A percentile compares a stretch with the other conserved stretches of the same genome.
phyloP scores from a whole-genome alignment of 2,113 vertebrate species.

The Neolamprologus brichardi region DNA sequence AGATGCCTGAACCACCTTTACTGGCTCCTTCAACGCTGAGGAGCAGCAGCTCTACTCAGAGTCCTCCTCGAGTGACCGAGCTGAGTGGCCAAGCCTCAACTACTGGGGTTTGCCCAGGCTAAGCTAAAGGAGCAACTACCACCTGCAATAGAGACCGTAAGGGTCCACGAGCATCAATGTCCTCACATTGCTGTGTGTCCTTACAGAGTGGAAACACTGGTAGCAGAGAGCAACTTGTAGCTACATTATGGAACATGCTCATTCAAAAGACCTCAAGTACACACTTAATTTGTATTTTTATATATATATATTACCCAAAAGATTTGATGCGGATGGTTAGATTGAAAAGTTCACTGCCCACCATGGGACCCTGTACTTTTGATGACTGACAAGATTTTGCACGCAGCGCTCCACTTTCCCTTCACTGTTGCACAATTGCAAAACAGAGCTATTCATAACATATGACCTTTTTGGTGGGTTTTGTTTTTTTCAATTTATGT shows the following conservation, averaged over 20 bases:
- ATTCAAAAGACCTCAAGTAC: not conserved
- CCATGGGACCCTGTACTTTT: not conserved
- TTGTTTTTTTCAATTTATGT: not conserved
- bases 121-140: not conserved
- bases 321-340: fast-evolving
- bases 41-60: not conserved
- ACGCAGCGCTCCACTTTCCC: fast-evolving
- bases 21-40: not conserved
- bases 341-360: not conserved
- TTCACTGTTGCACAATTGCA: not conserved
- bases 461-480: not conserved
- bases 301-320: not conserved
- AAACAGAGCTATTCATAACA: not conserved
- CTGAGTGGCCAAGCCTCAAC: not conserved
- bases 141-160: not conserved
- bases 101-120: not conserved
- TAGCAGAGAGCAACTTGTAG: not conserved
- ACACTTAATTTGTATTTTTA: not conserved
- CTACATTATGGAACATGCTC: not conserved
- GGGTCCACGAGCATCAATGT: not conserved
- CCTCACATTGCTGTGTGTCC: not conserved
- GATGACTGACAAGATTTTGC: not conserved
- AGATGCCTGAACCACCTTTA: not conserved
- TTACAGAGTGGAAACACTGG: not conserved
- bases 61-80: not conserved